Evolutionary conservation across 2,888 invertebrate genomes (phyloP).

Genomic region (Carpatolechia fugitivella): DNA sequence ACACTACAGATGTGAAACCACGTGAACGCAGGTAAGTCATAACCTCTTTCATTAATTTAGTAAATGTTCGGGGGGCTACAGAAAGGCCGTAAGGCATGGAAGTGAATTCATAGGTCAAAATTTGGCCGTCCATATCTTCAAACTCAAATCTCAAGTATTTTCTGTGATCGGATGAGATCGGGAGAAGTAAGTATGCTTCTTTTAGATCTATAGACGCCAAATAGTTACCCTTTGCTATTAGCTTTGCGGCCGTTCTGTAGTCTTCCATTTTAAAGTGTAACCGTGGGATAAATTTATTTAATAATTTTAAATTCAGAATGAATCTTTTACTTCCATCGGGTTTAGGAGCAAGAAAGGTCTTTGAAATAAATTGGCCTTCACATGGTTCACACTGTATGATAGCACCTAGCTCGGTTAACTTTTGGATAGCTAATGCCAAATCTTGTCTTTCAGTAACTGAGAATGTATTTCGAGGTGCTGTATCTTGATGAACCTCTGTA

Average conservation of each 20-base stretch:
- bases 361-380: neutral
- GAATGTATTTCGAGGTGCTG: neutral
- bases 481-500: conserved; percentile 5
- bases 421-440: neutral
- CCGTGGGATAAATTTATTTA: conserved; percentile 9
- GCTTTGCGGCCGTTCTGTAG: conserved; percentile 8
- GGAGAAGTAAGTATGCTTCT: conserved; percentile 16
- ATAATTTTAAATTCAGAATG: conserved; percentile 18
- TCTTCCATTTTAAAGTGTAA: conserved; percentile 9
- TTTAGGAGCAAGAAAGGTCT: neutral
- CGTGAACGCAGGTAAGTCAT: too few species aligned
- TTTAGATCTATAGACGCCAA: conserved; percentile 17
- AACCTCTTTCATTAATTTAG: conserved; percentile 8
- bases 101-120: neutral
- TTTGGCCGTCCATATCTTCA: neutral
- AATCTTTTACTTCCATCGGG: conserved; percentile 1
- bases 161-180: neutral
- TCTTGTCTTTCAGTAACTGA: neutral
- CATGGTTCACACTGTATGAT: neutral
- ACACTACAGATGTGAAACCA: too few species aligned
- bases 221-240: conserved; percentile 6
- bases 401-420: neutral
- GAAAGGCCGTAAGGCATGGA: conserved; percentile 2
- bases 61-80: conserved; percentile 13
- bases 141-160: conserved; percentile 13